Conservation (phyloP, 2,113 vertebrate species). For the Chaetodon auriga region DNA sequence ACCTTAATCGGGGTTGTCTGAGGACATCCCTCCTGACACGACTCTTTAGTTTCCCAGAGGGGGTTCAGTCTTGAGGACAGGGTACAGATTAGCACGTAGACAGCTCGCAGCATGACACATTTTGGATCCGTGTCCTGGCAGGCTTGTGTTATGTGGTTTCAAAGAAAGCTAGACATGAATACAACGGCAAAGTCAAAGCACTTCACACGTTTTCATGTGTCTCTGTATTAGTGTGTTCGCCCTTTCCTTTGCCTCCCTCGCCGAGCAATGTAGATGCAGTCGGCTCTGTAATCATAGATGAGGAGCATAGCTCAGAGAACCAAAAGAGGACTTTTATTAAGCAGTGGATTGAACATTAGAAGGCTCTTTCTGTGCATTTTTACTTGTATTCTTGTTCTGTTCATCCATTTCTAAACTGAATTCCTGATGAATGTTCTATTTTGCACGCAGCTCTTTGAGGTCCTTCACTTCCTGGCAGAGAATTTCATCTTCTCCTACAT, state of each 20-base stretch:
- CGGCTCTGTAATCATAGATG: constrained; percentile 19
- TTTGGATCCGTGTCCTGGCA: constrained; percentile 11
- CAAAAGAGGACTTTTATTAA: background rate
- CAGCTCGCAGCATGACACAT: constrained; percentile 18
- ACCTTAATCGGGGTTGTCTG: constrained; percentile 75
- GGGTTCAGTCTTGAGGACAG: constrained; percentile 46
- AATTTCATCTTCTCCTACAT: constrained; percentile 99
- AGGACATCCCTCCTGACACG: constrained; percentile 58
- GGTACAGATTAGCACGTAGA: constrained; percentile 59
- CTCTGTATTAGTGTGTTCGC: background rate
- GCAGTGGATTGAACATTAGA: background rate
- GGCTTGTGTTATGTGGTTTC: background rate
- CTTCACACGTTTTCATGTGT: background rate
- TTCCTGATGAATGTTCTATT: background rate
- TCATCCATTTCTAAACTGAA: background rate
- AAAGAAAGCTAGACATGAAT: background rate
- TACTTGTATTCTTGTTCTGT: background rate
- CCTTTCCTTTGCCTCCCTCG: background rate
- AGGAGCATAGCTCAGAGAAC: background rate
- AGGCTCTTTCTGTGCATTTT: background rate
- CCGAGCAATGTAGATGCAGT: background rate
- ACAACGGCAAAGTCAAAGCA: background rate
- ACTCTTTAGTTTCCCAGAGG: constrained; percentile 38
- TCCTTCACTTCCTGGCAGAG: constrained; percentile 96
- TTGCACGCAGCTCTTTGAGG: constrained; percentile 91